A percentile compares a stretch with the other conserved stretches of the same genome.
Evolutionary conservation across 2,888 invertebrate genomes (phyloP).

Genomic region (Margaritifera margaritifera): DNA sequence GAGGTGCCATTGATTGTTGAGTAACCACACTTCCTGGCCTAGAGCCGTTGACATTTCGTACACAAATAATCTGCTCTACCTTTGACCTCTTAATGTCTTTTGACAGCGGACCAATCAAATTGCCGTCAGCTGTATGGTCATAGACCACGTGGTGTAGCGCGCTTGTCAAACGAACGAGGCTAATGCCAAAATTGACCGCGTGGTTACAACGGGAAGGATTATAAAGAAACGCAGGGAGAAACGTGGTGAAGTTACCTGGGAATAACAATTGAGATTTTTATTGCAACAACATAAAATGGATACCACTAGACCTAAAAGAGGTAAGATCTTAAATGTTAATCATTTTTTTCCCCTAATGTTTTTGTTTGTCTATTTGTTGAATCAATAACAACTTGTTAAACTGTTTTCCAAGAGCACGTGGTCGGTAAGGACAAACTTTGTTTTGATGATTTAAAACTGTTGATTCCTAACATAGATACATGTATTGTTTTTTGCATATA

Average conservation of each 20-base stretch:
- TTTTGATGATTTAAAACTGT: conserved; percentile 34
- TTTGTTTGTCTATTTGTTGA: conserved; percentile 6
- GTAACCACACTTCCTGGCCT: too few relatives aligned
- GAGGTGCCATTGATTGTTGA: too few relatives aligned
- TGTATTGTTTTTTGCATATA: background rate
- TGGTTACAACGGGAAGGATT: conserved; percentile 23
- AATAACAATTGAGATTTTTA: background rate
- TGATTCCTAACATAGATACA: conserved; percentile 6
- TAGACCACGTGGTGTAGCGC: conserved; percentile 52
- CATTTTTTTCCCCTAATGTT: conserved; percentile 1
- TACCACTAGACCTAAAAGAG: conserved; percentile 47
- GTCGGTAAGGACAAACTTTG: conserved; percentile 13
- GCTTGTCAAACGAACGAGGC: conserved; percentile 55
- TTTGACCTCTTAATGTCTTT: too few relatives aligned
- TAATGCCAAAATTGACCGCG: conserved; percentile 39
- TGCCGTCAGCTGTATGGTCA: conserved; percentile 23
- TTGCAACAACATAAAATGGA: conserved; percentile 13
- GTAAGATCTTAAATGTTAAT: conserved; percentile 33
- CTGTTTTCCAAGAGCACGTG: conserved; percentile 28
- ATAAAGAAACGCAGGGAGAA: background rate
- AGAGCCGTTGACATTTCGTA: too few relatives aligned
- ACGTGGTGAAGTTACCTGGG: too few relatives aligned
- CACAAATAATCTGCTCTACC: too few relatives aligned
- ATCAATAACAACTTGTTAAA: conserved; percentile 34
- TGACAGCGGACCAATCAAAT: conserved; percentile 28